Evolutionary conservation across 1,140 invertebrate species (phyloP), one percentile per base, ranked within the genome.

Genomic region (Steinernema feltiae): DNA sequence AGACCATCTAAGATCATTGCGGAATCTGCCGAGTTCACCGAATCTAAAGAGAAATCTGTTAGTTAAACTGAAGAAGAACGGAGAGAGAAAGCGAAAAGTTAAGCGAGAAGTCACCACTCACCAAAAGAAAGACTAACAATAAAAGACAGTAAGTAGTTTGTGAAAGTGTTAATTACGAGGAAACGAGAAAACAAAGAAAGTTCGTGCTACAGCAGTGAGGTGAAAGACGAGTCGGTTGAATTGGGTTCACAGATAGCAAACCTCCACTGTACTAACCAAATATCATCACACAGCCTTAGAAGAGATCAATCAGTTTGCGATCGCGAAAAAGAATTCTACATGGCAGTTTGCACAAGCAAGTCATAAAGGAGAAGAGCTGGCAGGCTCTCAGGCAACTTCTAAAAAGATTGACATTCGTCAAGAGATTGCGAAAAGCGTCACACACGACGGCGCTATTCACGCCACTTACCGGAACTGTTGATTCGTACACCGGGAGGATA

Each of bases 61-160:
- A 46, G n/a, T 12, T 46, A n/a, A n/a, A n/a, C n/a, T n/a, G n/a
- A n/a, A n/a, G n/a, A n/a, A n/a, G n/a, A n/a, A n/a, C n/a, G 7
- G 41, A n/a, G 41, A n/a, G 41, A 46, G 41, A n/a, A 12, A 46
- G n/a, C 7, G 7, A 63, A 27, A 63, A 63, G 53, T 63, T 3
- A 63, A 63, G 53, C 53, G 24, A 63, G 12, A 63, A 63, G 24
- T 12, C 3, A 3, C 12, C 7, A 3, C 24, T 3, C 24, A 17
- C 53, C 24, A 17, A 15, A 63, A 63, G 24, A 27, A 27, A 7
- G 53, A 63, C 7, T 12, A n/a, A 46, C 41, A 46, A 46, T n/a
- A 12, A 46, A n/a, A 63, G 53, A 63, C 53, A 63, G 53, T 63
- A 63, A 63, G 53, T 63, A n/a, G n/a, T n/a, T n/a, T n/a, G n/a